A percentile compares a stretch with the other conserved stretches of the same genome.
phyloP scores from a whole-genome alignment of 2,113 vertebrate genomes.

The Megaceryle maxima region DNA sequence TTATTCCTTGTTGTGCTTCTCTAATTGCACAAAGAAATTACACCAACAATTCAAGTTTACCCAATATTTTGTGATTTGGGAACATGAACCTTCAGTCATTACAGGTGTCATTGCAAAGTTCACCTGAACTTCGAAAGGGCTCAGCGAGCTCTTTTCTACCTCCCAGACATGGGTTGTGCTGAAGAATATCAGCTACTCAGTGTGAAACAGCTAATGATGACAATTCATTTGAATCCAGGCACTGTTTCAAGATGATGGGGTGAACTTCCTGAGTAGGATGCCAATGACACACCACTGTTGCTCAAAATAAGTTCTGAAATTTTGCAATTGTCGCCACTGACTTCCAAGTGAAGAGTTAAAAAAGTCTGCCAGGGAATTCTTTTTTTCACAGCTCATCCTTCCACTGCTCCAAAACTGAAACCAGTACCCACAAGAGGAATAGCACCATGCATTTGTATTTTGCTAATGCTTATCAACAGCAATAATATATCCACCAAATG shows the following conservation, averaged over 20 bases:
- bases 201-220: neutral
- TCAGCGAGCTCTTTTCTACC: neutral
- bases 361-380: neutral
- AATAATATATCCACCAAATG: neutral
- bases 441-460: neutral
- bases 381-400: neutral
- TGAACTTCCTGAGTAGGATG: neutral
- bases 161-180: neutral
- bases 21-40: neutral
- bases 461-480: neutral
- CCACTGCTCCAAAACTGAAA: neutral
- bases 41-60: neutral
- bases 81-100: neutral
- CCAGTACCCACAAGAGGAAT: neutral
- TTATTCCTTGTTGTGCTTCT: neutral
- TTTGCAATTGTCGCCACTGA: slow-evolving; percentile 4
- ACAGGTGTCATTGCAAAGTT: neutral
- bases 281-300: neutral
- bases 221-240: neutral
- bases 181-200: neutral
- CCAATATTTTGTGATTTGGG: neutral
- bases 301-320: slow-evolving; percentile 28
- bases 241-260: neutral
- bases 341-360: slow-evolving; percentile 28
- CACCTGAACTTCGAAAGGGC: neutral